phyloP scores from a whole-genome alignment of 2,888 invertebrate genomes.

The Hydropsyche betteni region DNA sequence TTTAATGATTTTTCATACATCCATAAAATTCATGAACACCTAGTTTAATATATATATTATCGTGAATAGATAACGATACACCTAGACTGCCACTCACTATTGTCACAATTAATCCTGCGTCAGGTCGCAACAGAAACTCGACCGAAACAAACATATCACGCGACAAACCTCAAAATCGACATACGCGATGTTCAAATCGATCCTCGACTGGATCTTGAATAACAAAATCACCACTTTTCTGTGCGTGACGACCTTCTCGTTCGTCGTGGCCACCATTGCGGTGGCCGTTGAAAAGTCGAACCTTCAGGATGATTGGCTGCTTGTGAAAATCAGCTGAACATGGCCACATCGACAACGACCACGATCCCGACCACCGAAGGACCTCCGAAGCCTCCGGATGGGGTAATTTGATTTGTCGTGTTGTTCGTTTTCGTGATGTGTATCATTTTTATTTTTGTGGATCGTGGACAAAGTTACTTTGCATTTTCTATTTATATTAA shows the following conservation, averaged over 20 bases:
- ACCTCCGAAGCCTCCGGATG: conserved; percentile 5
- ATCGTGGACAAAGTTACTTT: too few species aligned
- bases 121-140: too few species aligned
- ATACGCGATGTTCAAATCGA: conserved; percentile 37
- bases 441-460: too few species aligned
- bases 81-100: too few species aligned
- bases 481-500: not conserved
- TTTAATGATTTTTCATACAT: too few species aligned
- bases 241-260: conserved; percentile 57
- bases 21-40: too few species aligned
- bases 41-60: too few species aligned
- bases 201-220: conserved; percentile 41
- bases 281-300: conserved; percentile 60
- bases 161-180: not conserved
- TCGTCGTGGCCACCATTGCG: conserved; percentile 66
- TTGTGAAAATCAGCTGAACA: conserved; percentile 38
- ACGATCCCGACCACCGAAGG: conserved; percentile 9
- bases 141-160: too few species aligned
- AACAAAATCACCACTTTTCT: conserved; percentile 60
- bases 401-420: not conserved
- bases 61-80: too few species aligned
- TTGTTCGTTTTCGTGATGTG: not conserved
- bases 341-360: conserved; percentile 25
- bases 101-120: too few species aligned
- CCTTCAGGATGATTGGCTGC: conserved; percentile 21